Evolutionary conservation across 2,797 vertebrate genomes (phyloP).

Genomic region (Alcedo quadribrachys): DNA sequence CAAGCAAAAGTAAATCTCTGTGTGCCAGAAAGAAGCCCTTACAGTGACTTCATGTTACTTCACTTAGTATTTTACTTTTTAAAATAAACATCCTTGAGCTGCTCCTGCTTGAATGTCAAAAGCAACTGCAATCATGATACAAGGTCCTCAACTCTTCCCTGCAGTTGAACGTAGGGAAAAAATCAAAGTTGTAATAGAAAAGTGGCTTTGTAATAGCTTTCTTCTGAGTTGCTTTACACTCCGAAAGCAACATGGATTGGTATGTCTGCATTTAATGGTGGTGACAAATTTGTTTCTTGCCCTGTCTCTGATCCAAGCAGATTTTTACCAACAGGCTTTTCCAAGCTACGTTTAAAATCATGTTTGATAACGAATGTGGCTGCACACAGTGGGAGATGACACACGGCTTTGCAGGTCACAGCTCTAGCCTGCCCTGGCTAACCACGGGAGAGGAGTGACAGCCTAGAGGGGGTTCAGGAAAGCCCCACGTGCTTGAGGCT

Average conservation of each 20-base stretch:
- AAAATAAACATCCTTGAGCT: constrained; percentile 48
- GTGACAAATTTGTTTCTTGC: background rate
- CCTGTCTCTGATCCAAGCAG: background rate
- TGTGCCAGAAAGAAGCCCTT: background rate
- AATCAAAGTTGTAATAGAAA: background rate
- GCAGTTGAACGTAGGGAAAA: background rate
- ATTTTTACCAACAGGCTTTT: constrained; percentile 39
- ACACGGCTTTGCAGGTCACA: background rate
- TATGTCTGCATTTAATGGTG: background rate
- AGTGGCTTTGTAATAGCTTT: background rate
- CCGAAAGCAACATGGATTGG: background rate
- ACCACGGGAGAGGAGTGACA: background rate
- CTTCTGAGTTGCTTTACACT: background rate
- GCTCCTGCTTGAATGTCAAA: constrained; percentile 16
- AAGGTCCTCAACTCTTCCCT: background rate
- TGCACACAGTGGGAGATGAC: background rate
- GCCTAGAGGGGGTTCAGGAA: too few species aligned
- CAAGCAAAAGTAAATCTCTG: constrained; percentile 53
- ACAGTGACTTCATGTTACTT: background rate
- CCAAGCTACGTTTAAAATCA: background rate
- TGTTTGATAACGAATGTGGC: background rate
- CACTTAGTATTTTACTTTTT: constrained; percentile 32
- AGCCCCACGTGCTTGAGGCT: background rate
- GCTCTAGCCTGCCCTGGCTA: background rate
- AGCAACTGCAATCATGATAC: background rate